Evolutionary conservation across 2,888 invertebrate species (phyloP).

Genomic region (Trichopoda pennipes): DNA sequence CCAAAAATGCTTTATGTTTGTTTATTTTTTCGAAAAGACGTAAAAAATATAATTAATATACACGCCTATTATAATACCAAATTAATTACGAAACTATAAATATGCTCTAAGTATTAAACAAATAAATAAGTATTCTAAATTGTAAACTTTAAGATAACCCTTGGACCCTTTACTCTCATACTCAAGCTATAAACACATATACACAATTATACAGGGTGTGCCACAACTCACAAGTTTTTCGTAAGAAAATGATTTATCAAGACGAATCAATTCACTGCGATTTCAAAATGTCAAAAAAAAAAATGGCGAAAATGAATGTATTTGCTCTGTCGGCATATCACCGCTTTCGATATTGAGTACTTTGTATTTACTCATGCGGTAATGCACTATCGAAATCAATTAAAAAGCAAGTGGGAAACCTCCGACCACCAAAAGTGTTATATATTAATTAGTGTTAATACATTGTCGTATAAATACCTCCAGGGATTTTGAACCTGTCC

Average conservation of each 20-base stretch:
- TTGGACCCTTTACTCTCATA: slow-evolving; percentile 29
- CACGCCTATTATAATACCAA: slow-evolving; percentile 23
- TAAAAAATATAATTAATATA: slow-evolving; percentile 15
- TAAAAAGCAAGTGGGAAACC: too few relatives aligned
- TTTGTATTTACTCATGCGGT: too few relatives aligned
- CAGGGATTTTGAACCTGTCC: too few relatives aligned
- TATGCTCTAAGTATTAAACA: background rate
- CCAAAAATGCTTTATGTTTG: slow-evolving; percentile 38
- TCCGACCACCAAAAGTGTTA: too few relatives aligned
- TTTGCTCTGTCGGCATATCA: too few relatives aligned
- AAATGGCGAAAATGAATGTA: too few relatives aligned
- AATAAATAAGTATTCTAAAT: background rate
- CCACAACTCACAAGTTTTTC: slow-evolving; percentile 4
- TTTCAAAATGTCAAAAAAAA: too few relatives aligned
- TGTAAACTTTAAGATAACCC: background rate
- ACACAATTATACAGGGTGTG: slow-evolving; percentile 27
- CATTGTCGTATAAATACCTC: too few relatives aligned
- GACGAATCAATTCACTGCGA: too few relatives aligned
- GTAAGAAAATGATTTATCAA: background rate
- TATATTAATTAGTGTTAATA: too few relatives aligned
- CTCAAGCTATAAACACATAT: background rate
- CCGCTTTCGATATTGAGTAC: too few relatives aligned
- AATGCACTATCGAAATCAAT: too few relatives aligned
- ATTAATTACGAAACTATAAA: slow-evolving; percentile 1
- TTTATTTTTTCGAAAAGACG: slow-evolving; percentile 31